Evolutionary conservation across 2,888 invertebrate genomes (phyloP), one percentile per base, ranked within the genome.

Genomic region (Drosophila subsilvestris): DNA sequence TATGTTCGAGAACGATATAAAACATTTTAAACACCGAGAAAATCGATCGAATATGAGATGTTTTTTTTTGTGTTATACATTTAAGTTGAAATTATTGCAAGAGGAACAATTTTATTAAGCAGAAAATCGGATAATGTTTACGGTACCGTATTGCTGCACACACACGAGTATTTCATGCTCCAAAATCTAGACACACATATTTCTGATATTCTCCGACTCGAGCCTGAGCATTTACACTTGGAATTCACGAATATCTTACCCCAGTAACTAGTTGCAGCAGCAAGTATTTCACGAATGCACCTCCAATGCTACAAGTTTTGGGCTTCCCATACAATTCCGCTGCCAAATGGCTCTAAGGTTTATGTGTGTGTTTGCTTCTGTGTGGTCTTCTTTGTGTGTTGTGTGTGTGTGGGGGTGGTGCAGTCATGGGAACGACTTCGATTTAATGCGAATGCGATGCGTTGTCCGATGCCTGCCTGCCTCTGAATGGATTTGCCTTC

Each of bases 381-480:
- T 37, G 44, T 14, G 56, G 17, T 32, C 12, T 42, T 47, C 47
- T 25, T 29, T 22, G 42, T 18, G 56, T 60, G 14, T 10, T 55
- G 50, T 49, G 42, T 44, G 56, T 22, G 17, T 27, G 43, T 27
- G 25, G 37, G 50, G 63, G 48, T 37, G 66, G 49, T 17, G 68
- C 51, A 67, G 65, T 68, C 45, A 77, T 74, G 79, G 68, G 47
- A 68, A 69, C 77, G 79, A 79, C 88, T 90, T 90, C 90, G 88
- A 89, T 89, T 90, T 89, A 90, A 90, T 89, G 89, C 81, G 88
- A 88, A 85, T 79, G 79, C 74, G 74, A 78, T 76, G 65, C 73
- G 70, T 59, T 67, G 75, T 74, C 69, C 67, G 63, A 69, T 69
- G 69, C 55, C 70, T 63, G 27, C 27, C 27, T 14, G 72, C 53